phyloP scores from a whole-genome alignment of 2,113 vertebrate genomes.

The Rissa tridactyla region DNA sequence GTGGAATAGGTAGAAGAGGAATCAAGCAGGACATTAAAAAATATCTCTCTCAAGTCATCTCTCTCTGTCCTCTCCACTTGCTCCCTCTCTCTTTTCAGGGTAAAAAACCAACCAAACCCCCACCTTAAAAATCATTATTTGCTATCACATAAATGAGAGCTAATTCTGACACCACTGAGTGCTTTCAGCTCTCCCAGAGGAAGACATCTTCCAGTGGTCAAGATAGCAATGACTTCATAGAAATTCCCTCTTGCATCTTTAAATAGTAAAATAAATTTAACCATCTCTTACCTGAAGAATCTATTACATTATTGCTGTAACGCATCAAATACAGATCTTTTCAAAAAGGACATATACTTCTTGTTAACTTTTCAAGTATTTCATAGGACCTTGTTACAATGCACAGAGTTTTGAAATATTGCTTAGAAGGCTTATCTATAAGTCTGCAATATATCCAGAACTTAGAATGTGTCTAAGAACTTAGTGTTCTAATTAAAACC shows the following conservation, averaged over 20 bases:
- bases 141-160: neutral
- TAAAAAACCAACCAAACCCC: too few species aligned
- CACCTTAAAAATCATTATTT: neutral
- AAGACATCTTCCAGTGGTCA: neutral
- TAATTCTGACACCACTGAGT: neutral
- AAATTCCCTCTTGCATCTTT: neutral
- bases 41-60: neutral
- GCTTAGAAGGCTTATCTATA: neutral
- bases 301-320: neutral
- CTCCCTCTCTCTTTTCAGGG: neutral
- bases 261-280: neutral
- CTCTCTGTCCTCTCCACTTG: neutral
- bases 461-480: neutral
- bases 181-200: neutral
- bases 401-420: neutral
- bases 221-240: neutral
- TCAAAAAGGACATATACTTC: neutral
- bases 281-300: neutral
- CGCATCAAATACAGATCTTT: neutral
- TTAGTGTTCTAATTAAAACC: constrained; percentile 5
- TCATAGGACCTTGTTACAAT: neutral
- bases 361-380: neutral
- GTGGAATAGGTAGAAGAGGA: neutral
- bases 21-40: neutral
- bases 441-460: neutral